Conservation (phyloP, 2,113 vertebrate genomes). For the Acanthisitta chloris region DNA sequence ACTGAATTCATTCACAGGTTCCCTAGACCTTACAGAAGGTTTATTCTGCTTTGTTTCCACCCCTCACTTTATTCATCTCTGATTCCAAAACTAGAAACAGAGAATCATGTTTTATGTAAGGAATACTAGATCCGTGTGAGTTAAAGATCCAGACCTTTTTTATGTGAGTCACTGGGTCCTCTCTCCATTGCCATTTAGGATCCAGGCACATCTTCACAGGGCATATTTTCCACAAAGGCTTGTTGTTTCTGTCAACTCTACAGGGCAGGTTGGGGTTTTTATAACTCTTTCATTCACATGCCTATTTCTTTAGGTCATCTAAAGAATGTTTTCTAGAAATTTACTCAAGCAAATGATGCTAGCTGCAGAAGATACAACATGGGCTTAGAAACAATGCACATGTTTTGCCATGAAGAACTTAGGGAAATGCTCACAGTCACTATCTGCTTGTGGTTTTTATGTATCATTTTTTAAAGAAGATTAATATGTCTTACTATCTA, state of each 20-base stretch:
- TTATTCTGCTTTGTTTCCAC: background rate
- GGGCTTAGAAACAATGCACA: background rate
- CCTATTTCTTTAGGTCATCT: background rate
- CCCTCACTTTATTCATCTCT: background rate
- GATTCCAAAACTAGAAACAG: background rate
- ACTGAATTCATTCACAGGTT: background rate
- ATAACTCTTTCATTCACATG: background rate
- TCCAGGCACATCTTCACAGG: background rate
- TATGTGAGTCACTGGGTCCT: background rate
- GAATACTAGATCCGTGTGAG: background rate
- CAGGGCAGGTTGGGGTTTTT: background rate
- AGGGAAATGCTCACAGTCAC: background rate
- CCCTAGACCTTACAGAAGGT: background rate
- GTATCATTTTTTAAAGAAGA: background rate
- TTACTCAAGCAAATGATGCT: background rate
- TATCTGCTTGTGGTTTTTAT: background rate
- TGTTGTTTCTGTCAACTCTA: background rate
- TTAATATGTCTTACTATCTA: background rate
- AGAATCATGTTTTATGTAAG: background rate
- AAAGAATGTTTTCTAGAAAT: background rate
- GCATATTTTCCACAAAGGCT: background rate
- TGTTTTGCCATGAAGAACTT: background rate
- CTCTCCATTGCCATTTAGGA: background rate
- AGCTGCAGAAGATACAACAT: background rate
- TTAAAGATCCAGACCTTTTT: background rate